Conservation (phyloP, 2,797 vertebrate genomes). For the Microctenopoma stevenorrisi region DNA sequence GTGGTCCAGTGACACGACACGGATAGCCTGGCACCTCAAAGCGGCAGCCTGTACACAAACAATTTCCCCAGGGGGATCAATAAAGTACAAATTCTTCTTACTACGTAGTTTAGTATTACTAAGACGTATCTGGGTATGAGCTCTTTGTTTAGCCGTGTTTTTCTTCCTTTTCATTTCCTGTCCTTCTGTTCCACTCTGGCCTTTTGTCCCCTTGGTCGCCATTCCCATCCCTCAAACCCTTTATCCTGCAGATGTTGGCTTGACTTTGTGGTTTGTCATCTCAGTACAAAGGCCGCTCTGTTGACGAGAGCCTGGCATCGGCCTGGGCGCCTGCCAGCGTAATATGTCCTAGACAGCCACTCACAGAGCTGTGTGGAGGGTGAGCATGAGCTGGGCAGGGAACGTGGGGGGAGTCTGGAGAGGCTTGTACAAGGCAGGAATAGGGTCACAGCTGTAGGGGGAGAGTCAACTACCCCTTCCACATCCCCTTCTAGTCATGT, state of each 20-base stretch:
- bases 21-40: too few species aligned
- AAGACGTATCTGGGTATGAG: too few species aligned
- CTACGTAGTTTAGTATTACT: too few species aligned
- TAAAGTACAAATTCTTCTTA: too few species aligned
- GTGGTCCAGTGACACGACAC: too few species aligned
- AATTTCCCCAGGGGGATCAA: too few species aligned
- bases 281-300: slow-evolving; percentile 77
- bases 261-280: slow-evolving; percentile 73
- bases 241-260: slow-evolving; percentile 76
- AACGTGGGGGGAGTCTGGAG: not conserved
- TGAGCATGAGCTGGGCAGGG: slow-evolving; percentile 48
- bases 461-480: slow-evolving; percentile 14
- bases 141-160: not conserved
- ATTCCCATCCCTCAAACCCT: slow-evolving; percentile 39
- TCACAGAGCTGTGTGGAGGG: slow-evolving; percentile 36
- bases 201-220: slow-evolving; percentile 41
- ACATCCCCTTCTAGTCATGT: not conserved
- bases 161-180: slow-evolving; percentile 20
- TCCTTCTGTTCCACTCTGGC: slow-evolving; percentile 37
- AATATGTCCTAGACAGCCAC: slow-evolving; percentile 74
- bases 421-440: not conserved
- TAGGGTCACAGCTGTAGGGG: slow-evolving; percentile 47
- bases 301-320: slow-evolving; percentile 73
- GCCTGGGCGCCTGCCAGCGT: slow-evolving; percentile 69
- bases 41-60: too few species aligned